Percentiles rank a stretch among this genome's conserved stretches.
phyloP scores from a whole-genome alignment of 2,888 invertebrate genomes.

The Reticulitermes lucifugus region DNA sequence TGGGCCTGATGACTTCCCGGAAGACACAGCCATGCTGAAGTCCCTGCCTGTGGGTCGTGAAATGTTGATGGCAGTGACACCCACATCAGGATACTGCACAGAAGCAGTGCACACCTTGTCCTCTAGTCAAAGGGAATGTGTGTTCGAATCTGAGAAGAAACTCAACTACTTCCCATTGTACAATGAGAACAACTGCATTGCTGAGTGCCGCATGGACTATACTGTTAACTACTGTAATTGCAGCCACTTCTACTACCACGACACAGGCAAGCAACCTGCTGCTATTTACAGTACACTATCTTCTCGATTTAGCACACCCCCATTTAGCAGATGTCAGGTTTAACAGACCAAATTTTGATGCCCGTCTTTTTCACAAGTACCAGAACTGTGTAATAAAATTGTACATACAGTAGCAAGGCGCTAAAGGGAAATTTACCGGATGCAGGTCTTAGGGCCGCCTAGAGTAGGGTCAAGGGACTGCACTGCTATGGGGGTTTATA shows the following conservation, averaged over 20 bases:
- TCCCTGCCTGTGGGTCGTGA: slow-evolving; percentile 38
- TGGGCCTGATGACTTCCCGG: slow-evolving; percentile 39
- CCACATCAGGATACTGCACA: slow-evolving; percentile 34
- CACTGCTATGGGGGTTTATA: no score
- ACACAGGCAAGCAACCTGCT: slow-evolving; percentile 22
- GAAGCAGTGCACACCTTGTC: slow-evolving; percentile 23
- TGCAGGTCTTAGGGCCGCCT: no score
- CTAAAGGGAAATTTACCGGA: no score
- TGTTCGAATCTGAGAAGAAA: slow-evolving; percentile 40
- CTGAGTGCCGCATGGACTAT: slow-evolving; percentile 42
- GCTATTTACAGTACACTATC: no score
- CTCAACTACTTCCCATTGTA: slow-evolving; percentile 44
- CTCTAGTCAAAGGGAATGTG: slow-evolving; percentile 29
- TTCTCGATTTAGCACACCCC: no score
- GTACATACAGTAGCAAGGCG: no score
- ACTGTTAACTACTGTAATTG: slow-evolving; percentile 41
- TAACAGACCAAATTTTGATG: no score
- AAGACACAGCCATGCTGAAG: slow-evolving; percentile 36
- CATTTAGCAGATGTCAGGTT: no score
- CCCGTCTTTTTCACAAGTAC: no score
- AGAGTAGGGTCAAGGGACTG: no score
- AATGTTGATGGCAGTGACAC: slow-evolving; percentile 38
- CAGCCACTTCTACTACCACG: slow-evolving; percentile 43
- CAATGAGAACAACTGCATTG: slow-evolving; percentile 41
- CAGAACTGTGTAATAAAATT: no score